phyloP scores from a whole-genome alignment of 2,888 invertebrate species.

The Rutpela maculata region DNA sequence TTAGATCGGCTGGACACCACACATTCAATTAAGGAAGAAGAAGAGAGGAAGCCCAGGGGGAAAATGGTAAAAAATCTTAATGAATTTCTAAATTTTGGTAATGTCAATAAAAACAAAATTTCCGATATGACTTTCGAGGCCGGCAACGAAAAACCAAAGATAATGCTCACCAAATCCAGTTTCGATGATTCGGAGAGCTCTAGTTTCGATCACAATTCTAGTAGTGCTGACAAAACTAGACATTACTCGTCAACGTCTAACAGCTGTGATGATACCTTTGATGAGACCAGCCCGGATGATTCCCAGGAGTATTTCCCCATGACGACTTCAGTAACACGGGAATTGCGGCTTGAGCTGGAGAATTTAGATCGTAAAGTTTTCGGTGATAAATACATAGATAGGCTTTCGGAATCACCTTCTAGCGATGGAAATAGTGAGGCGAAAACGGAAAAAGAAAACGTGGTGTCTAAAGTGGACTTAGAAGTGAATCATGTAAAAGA shows the following conservation, averaged over 20 bases:
- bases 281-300: conserved; percentile 86
- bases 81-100: conserved; percentile 88
- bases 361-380: conserved; percentile 90
- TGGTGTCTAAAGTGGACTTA: conserved; percentile 42
- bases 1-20: conserved; percentile 77
- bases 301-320: conserved; percentile 90
- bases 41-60: conserved; percentile 71
- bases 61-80: conserved; percentile 86
- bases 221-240: conserved; percentile 63
- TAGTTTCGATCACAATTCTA: conserved; percentile 63
- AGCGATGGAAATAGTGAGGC: conserved; percentile 60
- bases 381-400: conserved; percentile 75
- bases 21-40: conserved; percentile 70
- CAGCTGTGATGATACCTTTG: conserved; percentile 72
- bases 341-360: conserved; percentile 87
- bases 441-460: conserved; percentile 54
- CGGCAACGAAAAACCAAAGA: conserved; percentile 70
- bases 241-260: conserved; percentile 66
- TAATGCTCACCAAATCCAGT: conserved; percentile 74
- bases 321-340: conserved; percentile 91
- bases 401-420: conserved; percentile 64
- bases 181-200: conserved; percentile 75
- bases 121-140: conserved; percentile 46
- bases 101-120: conserved; percentile 78
- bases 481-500: conserved; percentile 55